These are phyloP conservation scores for Buathra laborator DNA, from an alignment of 2,888 invertebrate species.

Conservation along the genomic window DNA sequence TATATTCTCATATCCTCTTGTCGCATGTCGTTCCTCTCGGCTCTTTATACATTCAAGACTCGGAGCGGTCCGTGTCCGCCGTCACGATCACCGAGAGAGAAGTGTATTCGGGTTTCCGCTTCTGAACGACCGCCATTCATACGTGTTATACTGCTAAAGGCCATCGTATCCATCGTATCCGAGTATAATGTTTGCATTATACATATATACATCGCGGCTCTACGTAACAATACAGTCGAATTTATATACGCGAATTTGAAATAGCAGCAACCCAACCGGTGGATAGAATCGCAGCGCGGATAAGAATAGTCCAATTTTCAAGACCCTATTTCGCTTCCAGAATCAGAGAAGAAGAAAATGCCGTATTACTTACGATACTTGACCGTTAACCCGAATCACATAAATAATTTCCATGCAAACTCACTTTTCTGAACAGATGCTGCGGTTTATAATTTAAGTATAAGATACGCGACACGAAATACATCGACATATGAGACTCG, in stretches of 20 bases:
- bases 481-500: too few relatives aligned
- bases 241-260: conserved; percentile 53
- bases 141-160: conserved; percentile 50
- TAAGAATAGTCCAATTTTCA: conserved; percentile 40
- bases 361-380: neutral
- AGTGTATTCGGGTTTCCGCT: conserved; percentile 64
- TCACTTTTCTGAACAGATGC: neutral
- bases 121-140: conserved; percentile 47
- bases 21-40: conserved; percentile 24
- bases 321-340: conserved; percentile 27
- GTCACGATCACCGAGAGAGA: conserved; percentile 56
- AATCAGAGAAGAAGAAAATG: conserved; percentile 25
- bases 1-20: conserved; percentile 30
- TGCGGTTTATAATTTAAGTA: too few relatives aligned
- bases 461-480: too few relatives aligned
- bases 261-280: conserved; percentile 14
- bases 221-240: conserved; percentile 31
- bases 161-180: conserved; percentile 35
- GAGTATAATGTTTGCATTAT: neutral
- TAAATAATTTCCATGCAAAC: conserved; percentile 34
- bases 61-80: conserved; percentile 46
- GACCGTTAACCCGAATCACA: conserved; percentile 5
- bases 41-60: conserved; percentile 69
- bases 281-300: conserved; percentile 7
- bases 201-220: neutral